phyloP scores from a whole-genome alignment of 1,140 invertebrate genomes.

The Maconellicoccus hirsutus region DNA sequence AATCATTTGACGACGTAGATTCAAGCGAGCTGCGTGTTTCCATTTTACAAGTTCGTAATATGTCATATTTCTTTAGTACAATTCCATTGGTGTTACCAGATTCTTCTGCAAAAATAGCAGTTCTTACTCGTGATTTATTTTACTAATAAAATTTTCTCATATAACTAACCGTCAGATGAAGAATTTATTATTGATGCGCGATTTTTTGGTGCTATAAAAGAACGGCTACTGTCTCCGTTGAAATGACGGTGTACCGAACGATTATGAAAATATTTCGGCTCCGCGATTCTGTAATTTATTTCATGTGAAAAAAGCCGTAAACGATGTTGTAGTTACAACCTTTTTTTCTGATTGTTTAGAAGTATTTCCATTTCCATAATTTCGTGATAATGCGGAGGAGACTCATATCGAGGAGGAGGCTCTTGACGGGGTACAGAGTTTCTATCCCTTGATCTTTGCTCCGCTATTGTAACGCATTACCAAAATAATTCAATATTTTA shows the following conservation, averaged over 20 bases:
- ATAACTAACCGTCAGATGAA: not conserved
- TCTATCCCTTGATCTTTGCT: constrained; percentile 35
- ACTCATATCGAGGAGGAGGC: constrained; percentile 55
- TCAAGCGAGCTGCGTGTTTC: too few relatives aligned
- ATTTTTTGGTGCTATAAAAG: not conserved
- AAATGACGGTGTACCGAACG: not conserved
- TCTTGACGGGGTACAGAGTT: constrained; percentile 46
- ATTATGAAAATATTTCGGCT: not conserved
- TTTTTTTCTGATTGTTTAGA: not conserved
- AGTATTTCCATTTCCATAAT: constrained; percentile 40
- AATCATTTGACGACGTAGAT: not conserved
- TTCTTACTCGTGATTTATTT: too few relatives aligned
- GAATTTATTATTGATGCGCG: not conserved
- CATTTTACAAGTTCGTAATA: not conserved
- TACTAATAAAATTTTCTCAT: not conserved
- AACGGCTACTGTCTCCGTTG: not conserved
- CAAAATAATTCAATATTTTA: too few relatives aligned
- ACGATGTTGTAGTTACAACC: not conserved
- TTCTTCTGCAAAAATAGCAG: not conserved
- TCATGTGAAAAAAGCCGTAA: too few relatives aligned
- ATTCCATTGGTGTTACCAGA: not conserved
- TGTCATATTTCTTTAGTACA: not conserved
- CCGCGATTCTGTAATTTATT: not conserved
- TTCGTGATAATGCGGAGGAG: constrained; percentile 56
- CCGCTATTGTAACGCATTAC: constrained; percentile 27